Percentiles rank a stretch among this genome's conserved stretches.
phyloP scores from a whole-genome alignment of 2,888 invertebrate species.

The Tubulanus polymorphus region DNA sequence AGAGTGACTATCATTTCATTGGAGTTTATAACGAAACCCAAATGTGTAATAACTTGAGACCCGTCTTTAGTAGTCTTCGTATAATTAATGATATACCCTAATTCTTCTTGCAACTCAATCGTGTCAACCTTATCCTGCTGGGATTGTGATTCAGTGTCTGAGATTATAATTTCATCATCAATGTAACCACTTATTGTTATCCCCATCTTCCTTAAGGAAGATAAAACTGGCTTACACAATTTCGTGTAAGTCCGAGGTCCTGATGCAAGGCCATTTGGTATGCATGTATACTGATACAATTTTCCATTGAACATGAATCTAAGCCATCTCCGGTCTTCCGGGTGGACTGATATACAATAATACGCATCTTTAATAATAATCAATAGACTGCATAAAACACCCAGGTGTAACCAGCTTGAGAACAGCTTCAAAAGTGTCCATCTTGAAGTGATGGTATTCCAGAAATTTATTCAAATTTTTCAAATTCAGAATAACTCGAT shows the following conservation, averaged over 20 bases:
- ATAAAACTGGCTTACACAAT: conserved; percentile 19
- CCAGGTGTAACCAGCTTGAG: not conserved
- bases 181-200: conserved; percentile 13
- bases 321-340: conserved; percentile 14
- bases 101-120: conserved; percentile 2
- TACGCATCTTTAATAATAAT: conserved; percentile 20
- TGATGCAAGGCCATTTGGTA: conserved; percentile 19
- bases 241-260: conserved; percentile 22
- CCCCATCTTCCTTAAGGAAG: conserved; percentile 14
- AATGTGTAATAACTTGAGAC: conserved; percentile 11
- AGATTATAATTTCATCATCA: conserved; percentile 10
- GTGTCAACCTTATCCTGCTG: conserved; percentile 5
- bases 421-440: conserved; percentile 1
- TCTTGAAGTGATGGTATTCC: conserved; percentile 7
- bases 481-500: not conserved
- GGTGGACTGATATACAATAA: conserved; percentile 13
- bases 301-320: conserved; percentile 17
- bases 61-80: conserved; percentile 16
- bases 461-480: not conserved
- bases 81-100: conserved; percentile 10
- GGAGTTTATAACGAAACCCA: conserved; percentile 19
- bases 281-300: conserved; percentile 13
- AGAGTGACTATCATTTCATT: conserved; percentile 16
- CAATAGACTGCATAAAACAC: conserved; percentile 16
- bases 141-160: too few species aligned